Evolutionary conservation across 2,113 vertebrate genomes (phyloP), one percentile per base, ranked within the genome.

Genomic region (Urocynchramus pylzowi): DNA sequence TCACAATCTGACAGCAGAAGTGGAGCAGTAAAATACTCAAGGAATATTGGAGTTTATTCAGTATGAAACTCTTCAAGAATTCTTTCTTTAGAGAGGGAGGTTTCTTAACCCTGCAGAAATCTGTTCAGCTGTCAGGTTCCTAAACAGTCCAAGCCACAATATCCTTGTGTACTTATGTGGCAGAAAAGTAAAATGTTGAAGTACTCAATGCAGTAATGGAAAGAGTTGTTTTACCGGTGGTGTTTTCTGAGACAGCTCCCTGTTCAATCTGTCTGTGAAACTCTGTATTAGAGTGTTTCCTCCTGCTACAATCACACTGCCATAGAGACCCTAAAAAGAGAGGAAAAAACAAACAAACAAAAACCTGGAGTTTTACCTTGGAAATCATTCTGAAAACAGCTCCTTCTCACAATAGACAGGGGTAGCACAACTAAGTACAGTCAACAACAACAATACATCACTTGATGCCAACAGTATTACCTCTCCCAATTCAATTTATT

Each of bases 211-310:
- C 97, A 76, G 9, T 31, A 61, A 85, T 21, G 47, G 22, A 52
- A 90, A 63, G 71, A 74, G 56, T 12, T 89, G 30, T 31, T 89
- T 98, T 97, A 99, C 99, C 17, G 99, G 99, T 73, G 99, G 99
- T 1, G 99, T 99, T 97, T 99, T 99, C 98, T 99, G 99, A 82
- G 99, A 99, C 19, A 99, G 98, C 93, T 99, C 99, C 96, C 99
- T 98, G 92, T 99, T 99, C 94, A 99, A 89, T 54, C 99, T 98
- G 96, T 99, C 99, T 31, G 99, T 99, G 97, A 99, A 99, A 87
- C 99, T 99, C 98, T 99, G 99, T 86, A 99, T 99, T 69, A 99
- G 98, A 2, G 99, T 99, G 98, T 99, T 99, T 96, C 99, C 99
- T 95, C 99, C 99, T 4, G 99, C 99, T 92, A 99, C 99, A 81